Evolutionary conservation across 64 coral and sea anemone genomes (phyloP).

Genomic region (Pocillopora verrucosa): DNA sequence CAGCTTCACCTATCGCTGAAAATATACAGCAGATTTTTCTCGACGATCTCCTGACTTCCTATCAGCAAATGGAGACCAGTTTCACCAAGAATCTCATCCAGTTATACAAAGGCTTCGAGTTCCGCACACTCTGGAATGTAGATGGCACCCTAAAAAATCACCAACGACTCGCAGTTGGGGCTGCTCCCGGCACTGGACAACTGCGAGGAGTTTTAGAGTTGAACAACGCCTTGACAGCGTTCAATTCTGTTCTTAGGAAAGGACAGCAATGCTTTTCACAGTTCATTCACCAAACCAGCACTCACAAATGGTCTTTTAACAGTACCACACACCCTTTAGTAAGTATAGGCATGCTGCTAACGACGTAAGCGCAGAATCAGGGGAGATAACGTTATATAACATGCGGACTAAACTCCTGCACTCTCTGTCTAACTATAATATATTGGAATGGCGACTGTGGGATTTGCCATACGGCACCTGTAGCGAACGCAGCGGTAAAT

Average conservation of each 20-base stretch:
- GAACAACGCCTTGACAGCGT: background rate
- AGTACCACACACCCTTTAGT: background rate
- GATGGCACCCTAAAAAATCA: background rate
- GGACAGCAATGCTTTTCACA: conserved; percentile 20
- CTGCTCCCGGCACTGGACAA: background rate
- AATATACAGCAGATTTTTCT: background rate
- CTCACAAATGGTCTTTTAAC: conserved; percentile 19
- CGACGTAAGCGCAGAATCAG: too few species aligned
- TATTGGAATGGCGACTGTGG: too few species aligned
- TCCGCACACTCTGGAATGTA: background rate
- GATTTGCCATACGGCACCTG: too few species aligned
- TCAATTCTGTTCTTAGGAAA: background rate
- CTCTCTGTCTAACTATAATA: too few species aligned
- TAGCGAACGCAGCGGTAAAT: too few species aligned
- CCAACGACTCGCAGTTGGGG: background rate
- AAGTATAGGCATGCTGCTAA: background rate
- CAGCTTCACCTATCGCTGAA: background rate
- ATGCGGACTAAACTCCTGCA: too few species aligned
- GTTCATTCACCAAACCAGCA: background rate
- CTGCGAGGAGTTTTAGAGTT: background rate
- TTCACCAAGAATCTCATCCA: background rate
- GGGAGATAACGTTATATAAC: too few species aligned
- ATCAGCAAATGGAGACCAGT: background rate
- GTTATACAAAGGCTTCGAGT: conserved; percentile 5
- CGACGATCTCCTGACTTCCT: background rate